Evolutionary conservation across 2,113 vertebrate species (phyloP), one percentile per base, ranked within the genome.

Genomic region (Gavia stellata): DNA sequence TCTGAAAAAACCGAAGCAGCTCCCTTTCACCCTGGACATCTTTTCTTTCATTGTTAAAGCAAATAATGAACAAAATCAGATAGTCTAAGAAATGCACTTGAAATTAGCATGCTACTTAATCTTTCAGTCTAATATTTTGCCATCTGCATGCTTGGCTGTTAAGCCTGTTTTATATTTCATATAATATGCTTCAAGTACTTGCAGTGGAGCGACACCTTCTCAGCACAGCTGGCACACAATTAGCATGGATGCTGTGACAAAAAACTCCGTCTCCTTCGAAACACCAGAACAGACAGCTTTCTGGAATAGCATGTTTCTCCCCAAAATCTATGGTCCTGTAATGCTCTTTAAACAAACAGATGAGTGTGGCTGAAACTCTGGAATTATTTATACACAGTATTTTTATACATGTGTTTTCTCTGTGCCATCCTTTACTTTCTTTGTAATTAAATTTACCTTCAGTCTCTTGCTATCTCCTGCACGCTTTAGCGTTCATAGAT

Each of bases 21-120:
- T 91, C 59, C 31, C 75, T 93, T 81, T 78, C 65, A 70, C 66
- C n/a, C 40, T 78, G 82, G 90, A 83, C 86, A 87, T 72, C 6
- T 82, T 92, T 95, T 97, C 86, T 95, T 88, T 92, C 78, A 58
- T 56, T 55, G 25, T 81, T 93, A 86, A 95, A 92, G 88, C 84
- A 96, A 96, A 72, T 65, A 90, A 93, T 59, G 73, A 95, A 95
- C 67, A 86, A 82, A 79, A 78, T 62, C 40, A 65, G n/a, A 29
- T 44, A 34, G 6, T 23, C 8, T 42, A 52, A 75, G 26, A 88
- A 92, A 85, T 34, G 31, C 70, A 55, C 16, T 10, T 74, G 70
- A 86, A 79, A 67, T 63, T 53, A 67, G 12, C 33, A 55, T 23
- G 47, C 10, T 34, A 31, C 34, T 74, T 65, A 49, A n/a, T n/a